Evolutionary conservation across 2,797 vertebrate genomes (phyloP), one percentile per base, ranked within the genome.

Genomic region (Loris lydekkerianus): DNA sequence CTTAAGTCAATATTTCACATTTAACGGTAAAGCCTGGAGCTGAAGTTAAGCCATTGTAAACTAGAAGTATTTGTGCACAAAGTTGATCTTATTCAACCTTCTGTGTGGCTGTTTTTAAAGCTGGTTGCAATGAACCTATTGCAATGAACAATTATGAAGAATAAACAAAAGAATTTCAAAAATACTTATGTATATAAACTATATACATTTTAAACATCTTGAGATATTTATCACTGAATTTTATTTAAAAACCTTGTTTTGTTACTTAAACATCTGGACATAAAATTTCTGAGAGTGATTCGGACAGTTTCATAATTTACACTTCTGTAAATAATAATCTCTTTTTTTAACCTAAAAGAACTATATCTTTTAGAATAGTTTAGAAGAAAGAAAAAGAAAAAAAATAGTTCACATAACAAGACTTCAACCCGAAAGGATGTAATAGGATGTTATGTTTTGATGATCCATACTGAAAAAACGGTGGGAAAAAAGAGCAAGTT

Each of bases 201-300:
- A 78, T 29, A 70, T 31, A 56, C 13, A 60, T 61, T 82, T 60
- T 40, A 92, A 92, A 78, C n/a, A 95, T 70, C 43, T 60, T 72
- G 25, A 65, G 34, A 76, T 46, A 87, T 77, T 3, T 94, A 61
- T 86, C 58, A 92, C 61, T 85, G 61, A 29, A 75, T 53, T 85
- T 95, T 91, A 93, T 80, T 88, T 76, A 92, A 92, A 86, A 81
- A 63, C 8, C 78, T 91, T 75, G 49, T 70, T 95, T 91, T 89
- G 75, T 17, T 85, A 53, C 75, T 46, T 73, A 73, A 81, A 92
- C 14, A 77, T 29, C 53, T 2, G 77, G 27, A 93, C 31, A 73
- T 58, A 85, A 90, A 84, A 85, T 76, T 86, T 83, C 23, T 60
- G 23, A 40, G 56, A 87, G 34, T 6, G 61, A 75, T 63, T 72